phyloP scores from a whole-genome alignment of 2,888 invertebrate genomes.

The Epinotia ramella region DNA sequence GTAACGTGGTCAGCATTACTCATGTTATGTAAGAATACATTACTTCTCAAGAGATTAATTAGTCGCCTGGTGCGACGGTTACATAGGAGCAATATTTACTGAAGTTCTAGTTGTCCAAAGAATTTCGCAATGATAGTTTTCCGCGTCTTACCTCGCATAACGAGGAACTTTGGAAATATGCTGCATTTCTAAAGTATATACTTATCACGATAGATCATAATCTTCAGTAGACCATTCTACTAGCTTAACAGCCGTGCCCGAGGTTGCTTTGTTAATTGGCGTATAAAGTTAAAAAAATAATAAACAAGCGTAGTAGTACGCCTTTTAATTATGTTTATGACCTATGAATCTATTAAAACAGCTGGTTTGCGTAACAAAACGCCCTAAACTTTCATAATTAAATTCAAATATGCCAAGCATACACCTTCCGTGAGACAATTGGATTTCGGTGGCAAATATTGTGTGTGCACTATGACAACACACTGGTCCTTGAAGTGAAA shows the following conservation, averaged over 20 bases:
- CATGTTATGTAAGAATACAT: background rate
- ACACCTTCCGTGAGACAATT: background rate
- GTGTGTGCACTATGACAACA: background rate
- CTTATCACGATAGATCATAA: conserved; percentile 27
- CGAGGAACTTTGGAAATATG: conserved; percentile 23
- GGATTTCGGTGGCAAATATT: background rate
- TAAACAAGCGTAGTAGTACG: conserved; percentile 4
- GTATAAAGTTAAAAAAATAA: conserved; percentile 18
- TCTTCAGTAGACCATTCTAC: conserved; percentile 17
- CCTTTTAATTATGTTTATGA: conserved; percentile 39
- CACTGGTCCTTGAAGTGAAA: too few relatives aligned
- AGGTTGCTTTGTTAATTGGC: conserved; percentile 27
- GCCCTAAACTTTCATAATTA: conserved; percentile 35
- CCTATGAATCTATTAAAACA: conserved; percentile 24
- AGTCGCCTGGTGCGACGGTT: background rate
- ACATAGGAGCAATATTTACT: background rate
- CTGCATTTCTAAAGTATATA: conserved; percentile 2
- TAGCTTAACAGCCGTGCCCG: background rate
- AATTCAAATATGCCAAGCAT: conserved; percentile 20
- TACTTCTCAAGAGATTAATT: background rate
- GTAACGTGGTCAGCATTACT: background rate
- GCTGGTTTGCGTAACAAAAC: conserved; percentile 22
- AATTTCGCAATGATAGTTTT: conserved; percentile 3
- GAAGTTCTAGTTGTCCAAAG: background rate
- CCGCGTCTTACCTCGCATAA: conserved; percentile 7